Base-by-base conservation (phyloP, 2,888 invertebrate genomes). In the Eupithecia inturbata region DNA sequence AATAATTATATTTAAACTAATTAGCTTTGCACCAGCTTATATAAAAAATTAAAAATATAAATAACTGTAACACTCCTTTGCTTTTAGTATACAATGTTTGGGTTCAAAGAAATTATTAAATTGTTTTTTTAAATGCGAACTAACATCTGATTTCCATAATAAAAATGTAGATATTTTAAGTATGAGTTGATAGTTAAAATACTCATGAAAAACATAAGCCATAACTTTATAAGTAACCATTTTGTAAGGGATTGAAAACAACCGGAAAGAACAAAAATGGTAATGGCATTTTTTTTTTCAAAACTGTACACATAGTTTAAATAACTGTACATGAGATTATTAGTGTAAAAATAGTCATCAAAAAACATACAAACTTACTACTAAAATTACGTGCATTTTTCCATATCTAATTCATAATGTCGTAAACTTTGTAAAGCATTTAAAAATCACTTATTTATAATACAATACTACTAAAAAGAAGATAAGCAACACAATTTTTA, bases 11-110 rank as follows among this genome's bases (percentile, higher is more conserved):
- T 87, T 87, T 86, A 87, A 86, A 87, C 86, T 88, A 89, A 88
- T 89, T 88, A 88, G 82, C 84, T 84, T 88, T 87, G 91, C 91
- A 88, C 86, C 89, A 87, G 90, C 89, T 85, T 85, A 91, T 89
- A 91, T 91, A 92, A 91, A 91, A 91, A 91, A 91, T 57, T 12
- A 22, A 66, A 22, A 41, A 10, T 53, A 10, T 53, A 10, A 66
- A 1, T 31, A n/a, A 39, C 14, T 16, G 66, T 41, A 12, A n/a
- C 45, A 45, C 45, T n/a, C 33, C 12, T 33, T 36, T 36, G 19
- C 19, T 31, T 62, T 31, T 19, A 62, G n/a, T 64, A 36, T 33
- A 63, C 63, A 33, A 64, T 36, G n/a, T 64, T 19, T n/a, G n/a
- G 31, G 16, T 63, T 60, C 9, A 53, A 12, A 4, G 7, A 22